phyloP scores from a whole-genome alignment of 2,113 vertebrate species.

The Pogona vitticeps region DNA sequence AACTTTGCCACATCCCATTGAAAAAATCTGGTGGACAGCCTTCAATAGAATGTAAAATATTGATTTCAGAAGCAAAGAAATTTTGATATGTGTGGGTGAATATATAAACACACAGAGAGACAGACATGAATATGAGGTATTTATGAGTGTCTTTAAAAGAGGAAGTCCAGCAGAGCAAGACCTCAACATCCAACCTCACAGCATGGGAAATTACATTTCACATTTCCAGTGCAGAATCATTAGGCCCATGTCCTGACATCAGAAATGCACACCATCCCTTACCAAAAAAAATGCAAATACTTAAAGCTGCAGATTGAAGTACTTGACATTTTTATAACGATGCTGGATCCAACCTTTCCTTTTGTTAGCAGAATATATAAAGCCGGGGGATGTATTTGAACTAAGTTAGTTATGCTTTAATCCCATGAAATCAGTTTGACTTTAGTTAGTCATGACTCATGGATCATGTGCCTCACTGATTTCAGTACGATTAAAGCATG shows the following conservation, averaged over 20 bases:
- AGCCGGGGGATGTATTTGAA: neutral
- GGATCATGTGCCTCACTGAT: neutral
- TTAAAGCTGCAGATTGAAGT: neutral
- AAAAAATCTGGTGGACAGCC: too few species aligned
- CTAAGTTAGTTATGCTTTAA: neutral
- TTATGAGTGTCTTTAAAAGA: too few species aligned
- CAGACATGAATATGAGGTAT: too few species aligned
- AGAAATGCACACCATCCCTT: neutral
- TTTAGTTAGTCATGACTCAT: neutral
- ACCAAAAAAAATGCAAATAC: too few species aligned
- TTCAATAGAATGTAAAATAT: neutral
- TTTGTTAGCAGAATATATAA: neutral
- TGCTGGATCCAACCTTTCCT: neutral
- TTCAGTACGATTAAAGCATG: neutral
- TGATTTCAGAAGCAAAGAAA: neutral
- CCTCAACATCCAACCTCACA: neutral
- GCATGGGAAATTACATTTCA: neutral
- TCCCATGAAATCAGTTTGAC: neutral
- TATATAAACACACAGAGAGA: too few species aligned
- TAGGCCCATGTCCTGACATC: neutral
- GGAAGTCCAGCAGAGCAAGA: neutral
- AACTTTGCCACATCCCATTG: too few species aligned
- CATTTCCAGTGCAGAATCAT: neutral
- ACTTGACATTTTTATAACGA: fast-evolving
- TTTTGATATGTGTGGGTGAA: too few species aligned